Base-by-base conservation (phyloP, 2,113 vertebrate genomes). In the Nicator chloris region DNA sequence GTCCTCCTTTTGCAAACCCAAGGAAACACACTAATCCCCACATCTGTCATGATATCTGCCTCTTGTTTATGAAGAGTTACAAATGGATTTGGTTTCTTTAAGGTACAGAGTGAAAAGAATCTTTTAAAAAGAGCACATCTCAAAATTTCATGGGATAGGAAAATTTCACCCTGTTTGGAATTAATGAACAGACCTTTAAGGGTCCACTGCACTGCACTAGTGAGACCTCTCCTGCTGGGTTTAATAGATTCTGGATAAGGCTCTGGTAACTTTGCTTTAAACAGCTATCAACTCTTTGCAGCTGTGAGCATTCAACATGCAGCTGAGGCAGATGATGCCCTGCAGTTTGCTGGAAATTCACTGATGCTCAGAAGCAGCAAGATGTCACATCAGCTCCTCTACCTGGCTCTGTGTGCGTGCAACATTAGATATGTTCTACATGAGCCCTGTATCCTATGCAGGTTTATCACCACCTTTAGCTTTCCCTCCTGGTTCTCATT, bases 371-470 rank as follows among this genome's bases (percentile, higher is more conserved):
- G 33, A n/a, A 92, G 40, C 31, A 78, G 39, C 30, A 86, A 56
- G 39, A 42, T 28, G 13, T 31, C 57, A 53, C 26, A 79, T 24
- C 33, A 85, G 37, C 31, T 37, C 11, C 53, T 61, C 49, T 47
- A 16, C 28, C 73, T 44, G 15, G 21, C 44, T 73, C 20, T 44
- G 5, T 20, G 5, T 13, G 19, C 50, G n/a, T 54, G 23, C 16
- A 80, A 20, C 27, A 61, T 54, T n/a, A 79, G 3, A 56, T 28
- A 10, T 80, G 31, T 47, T 82, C 24, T 24, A 26, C 21, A 69
- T 1, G 0, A 69, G 71, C 7, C 22, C 24, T 19, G 21, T 82
- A 73, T 26, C 0, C 63, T 4, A 24, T 7, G 37, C 2, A 33
- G n/a, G 23, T 54, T 91, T 18, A 51, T 35, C 26, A 61, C 11